A percentile compares a stretch with the other conserved stretches of the same genome.
These are phyloP conservation scores for Epizoanthus ramosus DNA, from an alignment of 92 coral and sea anemone species.

Conservation along the genomic window DNA sequence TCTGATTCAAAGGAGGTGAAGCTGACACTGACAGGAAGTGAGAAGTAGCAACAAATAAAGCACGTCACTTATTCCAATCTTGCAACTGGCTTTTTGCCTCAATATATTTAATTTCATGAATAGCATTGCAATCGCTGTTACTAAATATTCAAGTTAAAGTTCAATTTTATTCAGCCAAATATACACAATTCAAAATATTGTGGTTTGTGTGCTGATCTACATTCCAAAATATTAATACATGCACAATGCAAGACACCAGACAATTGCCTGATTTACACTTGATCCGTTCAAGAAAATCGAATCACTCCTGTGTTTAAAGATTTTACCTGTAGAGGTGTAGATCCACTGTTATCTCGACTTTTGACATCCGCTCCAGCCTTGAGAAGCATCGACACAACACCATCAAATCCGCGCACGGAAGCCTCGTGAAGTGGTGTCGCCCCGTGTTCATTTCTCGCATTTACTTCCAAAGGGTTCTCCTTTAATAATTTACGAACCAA, in stretches of 20 bases:
- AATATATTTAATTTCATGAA: conserved; percentile 16
- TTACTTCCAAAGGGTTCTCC: conserved; percentile 76
- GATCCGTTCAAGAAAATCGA: not conserved
- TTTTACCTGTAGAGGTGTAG: conserved; percentile 89
- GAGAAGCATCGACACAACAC: conserved; percentile 69
- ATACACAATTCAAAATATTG: not conserved
- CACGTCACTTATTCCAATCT: not conserved
- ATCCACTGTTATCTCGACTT: conserved; percentile 80
- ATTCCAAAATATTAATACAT: not conserved
- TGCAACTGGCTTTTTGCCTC: not conserved
- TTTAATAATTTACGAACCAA: conserved; percentile 73
- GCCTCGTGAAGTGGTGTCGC: conserved; percentile 87
- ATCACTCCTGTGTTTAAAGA: not conserved
- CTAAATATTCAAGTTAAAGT: no score
- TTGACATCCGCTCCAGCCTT: conserved; percentile 89
- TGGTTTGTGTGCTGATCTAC: not conserved
- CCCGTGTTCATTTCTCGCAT: conserved; percentile 86
- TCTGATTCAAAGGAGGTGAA: not conserved
- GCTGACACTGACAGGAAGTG: not conserved
- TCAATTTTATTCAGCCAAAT: no score
- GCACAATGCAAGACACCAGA: not conserved
- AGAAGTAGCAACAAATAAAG: not conserved
- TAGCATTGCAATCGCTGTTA: not conserved
- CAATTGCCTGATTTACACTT: not conserved
- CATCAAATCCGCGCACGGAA: conserved; percentile 70